phyloP scores from a whole-genome alignment of 2,113 vertebrate genomes.

The Zosterops hypoxanthus region DNA sequence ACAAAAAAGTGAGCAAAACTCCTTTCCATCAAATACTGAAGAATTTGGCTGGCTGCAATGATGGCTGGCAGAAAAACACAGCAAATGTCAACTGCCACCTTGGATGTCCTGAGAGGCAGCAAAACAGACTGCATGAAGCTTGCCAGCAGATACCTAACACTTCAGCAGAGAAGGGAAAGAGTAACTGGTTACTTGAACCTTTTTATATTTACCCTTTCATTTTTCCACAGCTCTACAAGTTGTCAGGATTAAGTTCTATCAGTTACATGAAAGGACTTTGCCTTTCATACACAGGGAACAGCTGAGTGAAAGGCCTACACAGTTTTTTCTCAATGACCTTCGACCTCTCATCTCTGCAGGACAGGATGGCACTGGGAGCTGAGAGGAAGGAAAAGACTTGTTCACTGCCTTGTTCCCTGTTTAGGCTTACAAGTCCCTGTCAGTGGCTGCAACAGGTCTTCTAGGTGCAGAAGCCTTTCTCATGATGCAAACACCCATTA shows the following conservation, averaged over 20 bases:
- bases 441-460: background rate
- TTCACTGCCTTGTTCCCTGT: background rate
- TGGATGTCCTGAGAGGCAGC: background rate
- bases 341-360: background rate
- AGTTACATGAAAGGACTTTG: background rate
- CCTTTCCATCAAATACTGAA: background rate
- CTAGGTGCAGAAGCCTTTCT: background rate
- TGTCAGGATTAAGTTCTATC: background rate
- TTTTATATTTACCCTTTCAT: background rate
- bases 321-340: background rate
- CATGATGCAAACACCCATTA: background rate
- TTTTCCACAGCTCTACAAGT: background rate
- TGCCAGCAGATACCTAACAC: background rate
- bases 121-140: background rate
- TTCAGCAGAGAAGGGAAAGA: background rate
- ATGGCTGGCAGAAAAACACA: background rate
- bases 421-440: accelerated
- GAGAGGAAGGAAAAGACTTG: background rate
- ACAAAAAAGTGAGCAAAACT: background rate
- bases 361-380: accelerated
- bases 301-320: background rate
- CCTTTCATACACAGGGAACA: background rate
- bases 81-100: background rate
- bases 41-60: background rate
- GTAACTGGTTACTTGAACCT: background rate